These are phyloP conservation scores for Stercorarius parasiticus DNA, from an alignment of 2,113 vertebrate species.

Conservation along the genomic window DNA sequence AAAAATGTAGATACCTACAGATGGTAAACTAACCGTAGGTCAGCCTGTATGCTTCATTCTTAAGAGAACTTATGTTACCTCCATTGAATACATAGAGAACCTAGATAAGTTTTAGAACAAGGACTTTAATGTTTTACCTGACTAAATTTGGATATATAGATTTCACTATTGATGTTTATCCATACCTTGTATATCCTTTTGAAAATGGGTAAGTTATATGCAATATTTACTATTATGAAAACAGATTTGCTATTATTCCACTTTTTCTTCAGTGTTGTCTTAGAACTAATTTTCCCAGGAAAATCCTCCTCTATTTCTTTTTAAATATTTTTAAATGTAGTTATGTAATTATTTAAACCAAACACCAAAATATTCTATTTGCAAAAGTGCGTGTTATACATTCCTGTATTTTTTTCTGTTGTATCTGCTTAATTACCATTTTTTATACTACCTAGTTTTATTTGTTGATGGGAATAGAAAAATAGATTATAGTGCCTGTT, in stretches of 20 bases:
- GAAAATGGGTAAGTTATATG: background rate
- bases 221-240: background rate
- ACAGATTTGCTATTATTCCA: background rate
- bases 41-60: background rate
- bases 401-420: background rate
- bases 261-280: background rate
- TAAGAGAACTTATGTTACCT: background rate
- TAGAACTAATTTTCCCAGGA: background rate
- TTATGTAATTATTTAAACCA: background rate
- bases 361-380: background rate
- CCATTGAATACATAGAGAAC: background rate
- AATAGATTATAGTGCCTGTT: background rate
- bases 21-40: background rate
- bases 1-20: background rate
- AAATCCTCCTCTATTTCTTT: background rate
- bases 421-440: background rate
- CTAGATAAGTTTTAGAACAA: background rate
- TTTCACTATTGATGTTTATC: background rate
- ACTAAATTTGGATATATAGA: background rate
- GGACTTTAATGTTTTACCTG: background rate
- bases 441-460: background rate
- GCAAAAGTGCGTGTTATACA: background rate
- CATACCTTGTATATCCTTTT: background rate
- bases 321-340: background rate
- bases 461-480: background rate